A percentile compares a stretch with the other conserved stretches of the same genome.
phyloP scores from a whole-genome alignment of 2,113 vertebrate species.

The Silurus asotus region DNA sequence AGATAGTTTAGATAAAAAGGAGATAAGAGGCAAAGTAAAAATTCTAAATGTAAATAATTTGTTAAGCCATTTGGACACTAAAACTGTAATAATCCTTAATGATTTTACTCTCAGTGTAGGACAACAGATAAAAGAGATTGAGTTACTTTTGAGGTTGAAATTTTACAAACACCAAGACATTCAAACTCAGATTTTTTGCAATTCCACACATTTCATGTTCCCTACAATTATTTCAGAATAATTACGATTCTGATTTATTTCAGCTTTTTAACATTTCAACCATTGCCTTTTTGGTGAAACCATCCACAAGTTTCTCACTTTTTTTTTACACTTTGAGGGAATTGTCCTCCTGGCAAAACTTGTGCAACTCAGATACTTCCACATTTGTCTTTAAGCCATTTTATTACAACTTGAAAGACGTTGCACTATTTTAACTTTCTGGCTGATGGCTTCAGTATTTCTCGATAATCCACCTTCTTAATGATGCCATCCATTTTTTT shows the following conservation, averaged over 20 bases:
- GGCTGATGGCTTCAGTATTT: not conserved
- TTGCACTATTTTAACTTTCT: too few relatives aligned
- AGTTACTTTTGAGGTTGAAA: not conserved
- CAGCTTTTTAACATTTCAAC: not conserved
- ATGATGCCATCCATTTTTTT: too few relatives aligned
- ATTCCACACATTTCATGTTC: not conserved
- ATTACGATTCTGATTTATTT: not conserved
- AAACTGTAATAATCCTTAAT: not conserved
- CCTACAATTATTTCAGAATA: not conserved
- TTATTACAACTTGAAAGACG: too few relatives aligned
- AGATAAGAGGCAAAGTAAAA: not conserved
- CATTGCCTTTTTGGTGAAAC: too few relatives aligned
- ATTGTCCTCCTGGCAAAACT: not conserved
- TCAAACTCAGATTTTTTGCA: not conserved
- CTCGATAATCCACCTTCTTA: not conserved
- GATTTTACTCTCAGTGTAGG: not conserved
- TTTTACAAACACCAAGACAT: not conserved
- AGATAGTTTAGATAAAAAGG: not conserved
- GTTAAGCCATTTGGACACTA: too few relatives aligned
- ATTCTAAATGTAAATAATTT: not conserved
- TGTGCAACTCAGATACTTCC: not conserved
- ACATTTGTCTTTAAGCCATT: too few relatives aligned
- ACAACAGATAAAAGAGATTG: not conserved
- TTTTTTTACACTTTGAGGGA: not conserved
- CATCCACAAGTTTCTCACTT: not conserved